Conservation (phyloP, 2,113 vertebrate genomes). For the Malurus alboscapulatus region DNA sequence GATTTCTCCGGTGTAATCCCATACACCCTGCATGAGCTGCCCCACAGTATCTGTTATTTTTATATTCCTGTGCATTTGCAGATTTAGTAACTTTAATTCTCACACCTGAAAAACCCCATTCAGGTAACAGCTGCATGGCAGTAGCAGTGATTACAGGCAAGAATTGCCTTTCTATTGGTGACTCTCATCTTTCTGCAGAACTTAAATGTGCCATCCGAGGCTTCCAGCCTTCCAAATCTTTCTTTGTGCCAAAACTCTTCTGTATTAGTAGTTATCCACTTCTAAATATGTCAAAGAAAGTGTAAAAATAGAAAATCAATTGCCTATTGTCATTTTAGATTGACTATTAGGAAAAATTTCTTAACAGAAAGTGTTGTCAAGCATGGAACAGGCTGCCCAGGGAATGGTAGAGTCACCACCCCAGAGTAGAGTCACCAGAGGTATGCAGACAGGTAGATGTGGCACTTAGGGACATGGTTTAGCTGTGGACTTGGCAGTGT, state of each 20-base stretch:
- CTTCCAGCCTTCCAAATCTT: not conserved
- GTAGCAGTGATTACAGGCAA: not conserved
- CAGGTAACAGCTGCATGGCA: not conserved
- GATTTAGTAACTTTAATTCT: not conserved
- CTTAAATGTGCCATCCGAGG: rapidly evolving
- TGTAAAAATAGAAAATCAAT: not conserved
- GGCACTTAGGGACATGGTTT: not conserved
- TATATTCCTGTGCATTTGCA: not conserved
- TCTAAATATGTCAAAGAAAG: not conserved
- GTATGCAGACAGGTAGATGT: not conserved
- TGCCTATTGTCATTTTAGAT: not conserved
- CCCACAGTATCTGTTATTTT: not conserved
- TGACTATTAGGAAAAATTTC: not conserved
- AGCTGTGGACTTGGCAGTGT: not conserved
- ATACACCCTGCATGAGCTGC: not conserved
- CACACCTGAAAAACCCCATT: not conserved
- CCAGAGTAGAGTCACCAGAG: not conserved
- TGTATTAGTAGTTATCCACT: not conserved
- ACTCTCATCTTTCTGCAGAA: not conserved
- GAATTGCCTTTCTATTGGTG: not conserved
- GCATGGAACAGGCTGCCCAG: not conserved
- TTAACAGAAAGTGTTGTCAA: not conserved
- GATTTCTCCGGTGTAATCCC: not conserved
- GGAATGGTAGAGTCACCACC: not conserved
- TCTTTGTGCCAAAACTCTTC: not conserved